Evolutionary conservation across 2,888 invertebrate species (phyloP), one percentile per base, ranked within the genome.

Genomic region (Drosophila kokeensis): DNA sequence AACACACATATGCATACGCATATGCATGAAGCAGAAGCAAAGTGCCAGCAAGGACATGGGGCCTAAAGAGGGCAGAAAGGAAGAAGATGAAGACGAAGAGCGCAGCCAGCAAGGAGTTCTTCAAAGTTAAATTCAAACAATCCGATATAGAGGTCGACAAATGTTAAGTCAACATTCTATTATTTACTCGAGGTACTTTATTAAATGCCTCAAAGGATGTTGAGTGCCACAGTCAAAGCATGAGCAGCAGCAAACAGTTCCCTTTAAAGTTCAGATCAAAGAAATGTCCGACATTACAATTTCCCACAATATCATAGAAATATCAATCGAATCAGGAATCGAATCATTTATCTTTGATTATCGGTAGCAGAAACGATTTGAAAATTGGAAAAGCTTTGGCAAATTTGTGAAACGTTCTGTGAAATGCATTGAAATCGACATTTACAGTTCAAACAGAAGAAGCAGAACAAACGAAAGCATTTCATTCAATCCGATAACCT

Each of bases 401-500:
- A n/a, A 57, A 57, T n/a, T 60, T 60, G 80, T 45, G 53, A 60
- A 79, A 70, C 59, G 66, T 76, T 36, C 63, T 77, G 81, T 76
- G 50, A 77, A 78, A 71, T 59, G 58, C 48, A 61, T 52, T 72
- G 62, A 67, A 72, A 77, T 61, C 38, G 62, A 63, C 60, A 74
- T 61, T 69, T 61, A 60, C 73, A 71, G 58, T 11, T 50, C 50
- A 57, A 58, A 32, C n/a, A 58, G n/a, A 11, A 27, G 50, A 7
- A 27, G 50, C 13, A 36, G 30, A 29, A 57, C 49, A 70, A 70
- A 53, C 55, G 59, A 21, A 50, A 60, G 45, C 38, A 62, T 60
- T 81, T 36, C 48, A 49, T 57, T 50, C 62, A 64, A 50, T 78
- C 30, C 64, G 81, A 81, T 81, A 81, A 72, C 77, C 67, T 77